Evolutionary conservation across 2,797 vertebrate species (phyloP).

Genomic region (Catharus ustulatus): DNA sequence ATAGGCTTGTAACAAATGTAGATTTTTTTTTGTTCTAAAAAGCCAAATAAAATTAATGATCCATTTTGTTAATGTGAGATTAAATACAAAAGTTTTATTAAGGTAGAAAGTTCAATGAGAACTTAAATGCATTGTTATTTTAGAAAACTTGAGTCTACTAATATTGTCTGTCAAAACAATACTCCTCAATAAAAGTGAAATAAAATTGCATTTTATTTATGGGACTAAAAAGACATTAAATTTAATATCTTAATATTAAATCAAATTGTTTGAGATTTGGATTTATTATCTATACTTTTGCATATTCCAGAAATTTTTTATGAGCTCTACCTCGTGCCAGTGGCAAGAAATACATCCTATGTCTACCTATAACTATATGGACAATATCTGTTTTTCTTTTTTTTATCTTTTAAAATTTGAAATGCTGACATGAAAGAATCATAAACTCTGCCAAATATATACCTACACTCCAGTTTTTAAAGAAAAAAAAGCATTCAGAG

Average conservation of each 20-base stretch:
- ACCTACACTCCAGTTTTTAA: not conserved
- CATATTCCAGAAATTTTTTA: not conserved
- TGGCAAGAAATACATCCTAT: not conserved
- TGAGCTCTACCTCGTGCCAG: not conserved
- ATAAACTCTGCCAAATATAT: not conserved
- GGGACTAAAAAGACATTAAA: not conserved
- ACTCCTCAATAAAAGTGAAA: not conserved
- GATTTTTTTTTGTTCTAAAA: not conserved
- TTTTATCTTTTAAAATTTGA: not conserved
- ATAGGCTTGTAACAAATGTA: not conserved
- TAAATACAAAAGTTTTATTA: not conserved
- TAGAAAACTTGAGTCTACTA: not conserved
- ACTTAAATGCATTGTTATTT: not conserved
- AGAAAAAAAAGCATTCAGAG: constrained; percentile 23
- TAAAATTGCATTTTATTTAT: not conserved
- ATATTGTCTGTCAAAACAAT: not conserved
- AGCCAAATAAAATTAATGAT: not conserved
- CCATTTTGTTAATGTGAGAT: not conserved
- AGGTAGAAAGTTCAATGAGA: not conserved
- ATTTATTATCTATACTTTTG: not conserved
- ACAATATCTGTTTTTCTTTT: not conserved
- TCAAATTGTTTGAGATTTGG: not conserved
- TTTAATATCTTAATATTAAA: not conserved
- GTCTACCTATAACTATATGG: not conserved
- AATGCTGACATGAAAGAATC: not conserved